Evolutionary conservation across 2,113 vertebrate genomes (phyloP).

Genomic region (Apteryx owenii): DNA sequence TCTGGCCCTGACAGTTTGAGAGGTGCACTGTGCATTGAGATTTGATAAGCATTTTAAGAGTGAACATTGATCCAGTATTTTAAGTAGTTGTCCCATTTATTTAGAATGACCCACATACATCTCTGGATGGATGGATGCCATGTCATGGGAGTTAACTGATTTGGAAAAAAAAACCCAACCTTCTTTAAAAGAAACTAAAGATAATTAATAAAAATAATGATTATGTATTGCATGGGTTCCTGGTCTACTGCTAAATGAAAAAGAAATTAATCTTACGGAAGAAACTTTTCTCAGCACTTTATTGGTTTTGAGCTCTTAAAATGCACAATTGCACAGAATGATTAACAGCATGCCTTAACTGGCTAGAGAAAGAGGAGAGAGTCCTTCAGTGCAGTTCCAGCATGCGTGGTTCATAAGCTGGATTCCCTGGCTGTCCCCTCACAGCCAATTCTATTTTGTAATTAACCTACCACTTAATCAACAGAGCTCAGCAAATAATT

Average conservation of each 20-base stretch:
- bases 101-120: background rate
- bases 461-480: constrained; percentile 39
- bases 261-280: background rate
- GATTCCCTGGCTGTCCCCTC: background rate
- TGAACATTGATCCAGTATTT: background rate
- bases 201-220: background rate
- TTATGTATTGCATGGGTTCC: background rate
- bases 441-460: background rate
- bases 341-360: background rate
- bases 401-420: background rate
- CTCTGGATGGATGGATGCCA: background rate
- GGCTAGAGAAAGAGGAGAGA: background rate
- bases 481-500: constrained; percentile 2
- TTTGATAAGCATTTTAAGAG: constrained; percentile 24
- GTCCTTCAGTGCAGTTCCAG: background rate
- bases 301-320: background rate
- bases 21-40: background rate
- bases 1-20: constrained; percentile 12
- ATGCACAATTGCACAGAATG: background rate
- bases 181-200: background rate
- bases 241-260: background rate
- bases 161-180: background rate
- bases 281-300: background rate
- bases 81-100: background rate
- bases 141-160: background rate